A percentile compares a stretch with the other conserved stretches of the same genome.
Conservation (phyloP, 1,140 invertebrate genomes). For the Colletes gigas region DNA sequence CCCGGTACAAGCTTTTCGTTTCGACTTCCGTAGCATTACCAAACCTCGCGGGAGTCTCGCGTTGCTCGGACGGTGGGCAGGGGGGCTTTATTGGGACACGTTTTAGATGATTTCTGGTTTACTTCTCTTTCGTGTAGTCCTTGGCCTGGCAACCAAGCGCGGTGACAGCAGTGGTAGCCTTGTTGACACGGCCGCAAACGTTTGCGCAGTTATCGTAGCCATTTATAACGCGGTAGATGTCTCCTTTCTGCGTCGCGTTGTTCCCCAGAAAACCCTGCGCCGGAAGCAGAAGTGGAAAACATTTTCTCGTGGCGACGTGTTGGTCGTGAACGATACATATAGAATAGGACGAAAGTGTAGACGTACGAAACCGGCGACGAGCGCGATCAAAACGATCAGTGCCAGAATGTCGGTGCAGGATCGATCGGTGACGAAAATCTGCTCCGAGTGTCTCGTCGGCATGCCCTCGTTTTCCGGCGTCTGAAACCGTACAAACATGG, state of each 20-base stretch:
- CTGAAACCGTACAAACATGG: slow-evolving; percentile 48
- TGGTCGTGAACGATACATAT: too few species aligned
- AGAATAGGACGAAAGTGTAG: neutral
- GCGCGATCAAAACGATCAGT: slow-evolving; percentile 81
- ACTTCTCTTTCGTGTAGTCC: slow-evolving; percentile 80
- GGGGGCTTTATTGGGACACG: too few species aligned
- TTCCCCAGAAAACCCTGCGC: slow-evolving; percentile 79
- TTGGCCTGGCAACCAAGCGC: slow-evolving; percentile 77
- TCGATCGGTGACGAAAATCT: slow-evolving; percentile 75
- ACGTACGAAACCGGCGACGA: slow-evolving; percentile 83
- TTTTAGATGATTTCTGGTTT: slow-evolving; percentile 40
- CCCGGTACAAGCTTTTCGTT: too few species aligned
- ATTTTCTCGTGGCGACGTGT: neutral
- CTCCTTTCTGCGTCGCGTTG: slow-evolving; percentile 81
- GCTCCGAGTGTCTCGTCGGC: slow-evolving; percentile 47
- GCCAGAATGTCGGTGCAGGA: slow-evolving; percentile 84
- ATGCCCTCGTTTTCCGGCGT: slow-evolving; percentile 58
- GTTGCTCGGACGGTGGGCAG: too few species aligned
- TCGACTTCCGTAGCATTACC: too few species aligned
- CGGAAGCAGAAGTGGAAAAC: neutral
- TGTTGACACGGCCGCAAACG: slow-evolving; percentile 83
- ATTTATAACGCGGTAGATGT: slow-evolving; percentile 84
- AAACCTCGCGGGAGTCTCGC: too few species aligned
- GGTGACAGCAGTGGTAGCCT: slow-evolving; percentile 66
- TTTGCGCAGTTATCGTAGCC: slow-evolving; percentile 87